These are phyloP conservation scores for Eriocheir sinensis DNA, from an alignment of 1,140 invertebrate species.

Conservation along the genomic window DNA sequence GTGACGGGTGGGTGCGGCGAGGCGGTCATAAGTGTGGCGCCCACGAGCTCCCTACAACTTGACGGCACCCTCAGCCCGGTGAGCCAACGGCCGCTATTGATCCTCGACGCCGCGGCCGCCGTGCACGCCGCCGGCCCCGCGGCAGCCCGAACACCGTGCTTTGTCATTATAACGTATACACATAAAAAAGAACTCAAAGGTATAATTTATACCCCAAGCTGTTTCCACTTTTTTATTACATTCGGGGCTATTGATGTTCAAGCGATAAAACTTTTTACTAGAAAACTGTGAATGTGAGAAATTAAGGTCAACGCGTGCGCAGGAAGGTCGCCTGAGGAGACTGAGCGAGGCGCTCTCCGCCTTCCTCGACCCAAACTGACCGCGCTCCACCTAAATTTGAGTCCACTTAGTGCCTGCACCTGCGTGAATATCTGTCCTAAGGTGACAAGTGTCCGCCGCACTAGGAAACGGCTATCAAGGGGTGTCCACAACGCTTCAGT, in stretches of 20 bases:
- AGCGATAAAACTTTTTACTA: not conserved
- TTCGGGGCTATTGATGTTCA: slow-evolving; percentile 18
- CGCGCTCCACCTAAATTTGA: not conserved
- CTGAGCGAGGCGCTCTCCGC: not conserved
- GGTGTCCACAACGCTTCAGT: not conserved
- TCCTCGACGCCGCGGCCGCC: not conserved
- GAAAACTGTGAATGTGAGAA: slow-evolving; percentile 31
- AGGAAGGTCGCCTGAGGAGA: slow-evolving; percentile 16
- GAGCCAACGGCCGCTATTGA: slow-evolving; percentile 11
- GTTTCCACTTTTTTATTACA: not conserved
- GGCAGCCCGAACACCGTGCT: too few species aligned
- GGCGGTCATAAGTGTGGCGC: not conserved
- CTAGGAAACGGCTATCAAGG: not conserved
- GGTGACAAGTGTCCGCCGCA: not conserved
- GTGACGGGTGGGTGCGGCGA: not conserved
- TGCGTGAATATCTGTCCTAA: not conserved
- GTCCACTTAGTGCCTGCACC: not conserved
- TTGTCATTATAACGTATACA: too few species aligned
- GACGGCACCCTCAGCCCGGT: not conserved
- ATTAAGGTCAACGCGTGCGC: slow-evolving; percentile 30
- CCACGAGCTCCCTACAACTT: not conserved
- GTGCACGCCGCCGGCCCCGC: not conserved
- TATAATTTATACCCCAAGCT: not conserved
- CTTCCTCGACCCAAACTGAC: not conserved
- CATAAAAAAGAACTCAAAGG: not conserved